These are phyloP conservation scores for Nothobranchius kuhntae DNA, from an alignment of 2,113 vertebrate species.

Conservation along the genomic window DNA sequence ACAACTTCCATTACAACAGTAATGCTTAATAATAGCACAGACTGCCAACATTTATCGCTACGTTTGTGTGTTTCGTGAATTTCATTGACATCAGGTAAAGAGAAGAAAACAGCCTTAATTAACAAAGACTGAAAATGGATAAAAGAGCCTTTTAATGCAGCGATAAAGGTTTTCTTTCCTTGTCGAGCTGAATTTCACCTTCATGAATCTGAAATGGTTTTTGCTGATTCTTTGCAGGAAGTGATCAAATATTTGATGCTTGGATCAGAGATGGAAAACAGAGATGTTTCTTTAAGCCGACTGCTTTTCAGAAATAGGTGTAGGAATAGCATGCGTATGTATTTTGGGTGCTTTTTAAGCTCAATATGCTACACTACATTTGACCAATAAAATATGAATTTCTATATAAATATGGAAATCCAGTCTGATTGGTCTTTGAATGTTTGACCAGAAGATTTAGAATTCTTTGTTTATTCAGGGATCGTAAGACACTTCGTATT, in stretches of 20 bases:
- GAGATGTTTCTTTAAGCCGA: slow-evolving; percentile 26
- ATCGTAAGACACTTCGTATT: too few relatives aligned
- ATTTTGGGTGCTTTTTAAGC: too few relatives aligned
- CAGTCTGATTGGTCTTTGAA: too few relatives aligned
- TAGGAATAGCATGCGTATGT: too few relatives aligned
- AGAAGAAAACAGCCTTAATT: slow-evolving; percentile 8
- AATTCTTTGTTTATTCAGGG: too few relatives aligned
- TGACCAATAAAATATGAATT: too few relatives aligned
- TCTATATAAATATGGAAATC: too few relatives aligned
- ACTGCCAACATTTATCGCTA: slow-evolving; percentile 1
- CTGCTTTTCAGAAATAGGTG: slow-evolving; percentile 27
- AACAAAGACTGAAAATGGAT: slow-evolving; percentile 21
- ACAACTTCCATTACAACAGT: background rate
- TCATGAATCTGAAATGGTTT: slow-evolving; percentile 12
- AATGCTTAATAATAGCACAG: slow-evolving; percentile 1
- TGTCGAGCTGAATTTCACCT: slow-evolving; percentile 18
- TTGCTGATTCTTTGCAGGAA: slow-evolving; percentile 14
- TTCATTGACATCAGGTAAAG: slow-evolving; percentile 8
- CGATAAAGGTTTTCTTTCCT: slow-evolving; percentile 3
- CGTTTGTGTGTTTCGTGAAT: slow-evolving; percentile 11
- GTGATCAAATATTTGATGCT: slow-evolving; percentile 6
- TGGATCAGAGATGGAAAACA: slow-evolving; percentile 2
- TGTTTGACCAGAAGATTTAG: too few relatives aligned
- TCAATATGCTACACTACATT: too few relatives aligned
- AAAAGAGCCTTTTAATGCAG: slow-evolving; percentile 15